Evolutionary conservation across 2,113 vertebrate species (phyloP), one percentile per base, ranked within the genome.

Genomic region (Cochlearius cochlearius): DNA sequence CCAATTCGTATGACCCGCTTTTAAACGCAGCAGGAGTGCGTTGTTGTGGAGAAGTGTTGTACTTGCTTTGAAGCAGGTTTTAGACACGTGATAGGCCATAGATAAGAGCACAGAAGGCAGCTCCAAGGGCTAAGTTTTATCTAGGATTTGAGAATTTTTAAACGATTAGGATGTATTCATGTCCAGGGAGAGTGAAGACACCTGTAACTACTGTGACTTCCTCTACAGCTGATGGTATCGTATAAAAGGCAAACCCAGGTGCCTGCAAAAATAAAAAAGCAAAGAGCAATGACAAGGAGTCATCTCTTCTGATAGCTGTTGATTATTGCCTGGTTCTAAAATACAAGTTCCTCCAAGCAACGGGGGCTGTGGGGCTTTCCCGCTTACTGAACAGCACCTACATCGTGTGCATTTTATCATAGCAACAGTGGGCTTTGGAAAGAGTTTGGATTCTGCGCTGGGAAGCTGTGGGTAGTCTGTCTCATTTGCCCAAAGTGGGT

Each of bases 1-100:
- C 52, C 55, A 58, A 58, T 32, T 41, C 20, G 34, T 34, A 25
- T 36, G 12, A 67, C 39, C 23, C 21, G 12, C 63, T 79, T 82
- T 9, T 12, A 49, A 68, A 79, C 85, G n/a, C 34, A 82, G 38
- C 19, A 16, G 27, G n/a, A 53, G 13, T 2, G 9, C 72, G n/a
- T 20, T 78, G 19, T 64, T 49, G 5, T 2, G 55, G 62, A 43
- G 32, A 15, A 36, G 29, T 15, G 29, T 10, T 38, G 20, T 76
- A 43, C 29, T 85, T 60, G 9, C 72, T 80, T 80, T 69, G 67
- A 64, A 66, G 45, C 34, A 15, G 45, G 19, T 79, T 90, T 86
- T 59, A 64, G 38, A 49, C 17, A 10, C 0, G 0, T 56, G 16
- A 6, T 11, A 30, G 62, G 19, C 20, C 23, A 32, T 3, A 79